Conservation (phyloP, 2,888 invertebrate genomes). For the Drosophila putrida region DNA sequence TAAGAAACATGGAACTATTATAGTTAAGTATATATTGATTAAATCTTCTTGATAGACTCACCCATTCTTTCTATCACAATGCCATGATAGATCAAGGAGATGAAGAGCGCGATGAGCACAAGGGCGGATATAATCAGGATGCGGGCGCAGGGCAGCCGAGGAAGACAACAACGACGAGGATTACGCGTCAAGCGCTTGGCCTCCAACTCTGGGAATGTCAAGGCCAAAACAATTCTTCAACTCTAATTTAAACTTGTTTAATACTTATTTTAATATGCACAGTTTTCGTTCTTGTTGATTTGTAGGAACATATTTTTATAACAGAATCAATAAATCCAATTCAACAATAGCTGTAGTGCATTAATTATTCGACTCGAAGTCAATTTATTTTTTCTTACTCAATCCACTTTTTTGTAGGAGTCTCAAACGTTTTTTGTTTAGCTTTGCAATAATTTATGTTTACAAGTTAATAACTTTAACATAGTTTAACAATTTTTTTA, state of each 20-base stretch:
- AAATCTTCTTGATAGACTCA: slow-evolving; percentile 18
- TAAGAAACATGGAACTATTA: neutral
- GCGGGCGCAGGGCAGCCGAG: slow-evolving; percentile 53
- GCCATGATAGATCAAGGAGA: slow-evolving; percentile 78
- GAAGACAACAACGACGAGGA: slow-evolving; percentile 55
- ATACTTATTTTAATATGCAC: too few species aligned
- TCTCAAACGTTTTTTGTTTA: slow-evolving; percentile 23
- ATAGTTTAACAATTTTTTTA: slow-evolving; percentile 19
- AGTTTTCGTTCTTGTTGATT: too few species aligned
- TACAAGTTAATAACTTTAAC: slow-evolving; percentile 50
- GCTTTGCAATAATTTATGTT: slow-evolving; percentile 49
- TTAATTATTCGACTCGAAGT: slow-evolving; percentile 1
- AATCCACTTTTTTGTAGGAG: slow-evolving; percentile 27
- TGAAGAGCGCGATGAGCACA: slow-evolving; percentile 66
- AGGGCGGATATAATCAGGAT: slow-evolving; percentile 64
- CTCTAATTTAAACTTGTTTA: too few species aligned
- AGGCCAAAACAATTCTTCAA: neutral
- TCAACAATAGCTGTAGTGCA: slow-evolving; percentile 5
- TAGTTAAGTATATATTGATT: too few species aligned
- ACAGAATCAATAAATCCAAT: too few species aligned
- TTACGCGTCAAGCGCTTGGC: slow-evolving; percentile 46
- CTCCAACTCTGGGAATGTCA: slow-evolving; percentile 62
- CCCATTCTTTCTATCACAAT: slow-evolving; percentile 78
- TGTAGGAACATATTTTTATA: too few species aligned
- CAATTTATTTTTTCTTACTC: neutral